Percentiles rank a stretch among this genome's conserved stretches.
phyloP scores from a whole-genome alignment of 2,888 invertebrate species.

The Chrysina gloriosa region DNA sequence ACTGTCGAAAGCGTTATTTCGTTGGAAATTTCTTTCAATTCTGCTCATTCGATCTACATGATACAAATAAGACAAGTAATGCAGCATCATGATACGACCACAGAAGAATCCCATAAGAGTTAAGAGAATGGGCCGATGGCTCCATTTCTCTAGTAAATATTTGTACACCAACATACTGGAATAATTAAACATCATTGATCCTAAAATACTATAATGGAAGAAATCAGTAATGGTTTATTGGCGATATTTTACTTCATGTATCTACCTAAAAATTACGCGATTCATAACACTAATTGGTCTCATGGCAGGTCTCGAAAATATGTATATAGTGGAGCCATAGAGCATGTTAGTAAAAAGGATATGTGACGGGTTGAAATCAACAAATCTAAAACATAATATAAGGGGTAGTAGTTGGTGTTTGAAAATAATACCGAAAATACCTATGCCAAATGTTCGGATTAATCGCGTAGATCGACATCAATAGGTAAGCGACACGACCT shows the following conservation, averaged over 20 bases:
- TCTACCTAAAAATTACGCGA: slow-evolving; percentile 49
- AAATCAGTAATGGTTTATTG: slow-evolving; percentile 27
- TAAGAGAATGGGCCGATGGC: slow-evolving; percentile 48
- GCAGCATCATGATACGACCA: slow-evolving; percentile 59
- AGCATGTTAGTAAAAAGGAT: slow-evolving; percentile 53
- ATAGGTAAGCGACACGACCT: slow-evolving; percentile 59
- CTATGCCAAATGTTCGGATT: slow-evolving; percentile 55
- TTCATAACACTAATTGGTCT: slow-evolving; percentile 47
- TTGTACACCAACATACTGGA: slow-evolving; percentile 56
- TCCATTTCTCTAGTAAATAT: slow-evolving; percentile 52
- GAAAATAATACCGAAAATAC: slow-evolving; percentile 45
- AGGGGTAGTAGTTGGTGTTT: not conserved
- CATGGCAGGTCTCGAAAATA: slow-evolving; percentile 52
- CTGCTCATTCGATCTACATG: slow-evolving; percentile 57
- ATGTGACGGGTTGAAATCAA: slow-evolving; percentile 43
- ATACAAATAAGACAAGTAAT: slow-evolving; percentile 59
- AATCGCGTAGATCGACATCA: slow-evolving; percentile 61
- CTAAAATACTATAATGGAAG: slow-evolving; percentile 55
- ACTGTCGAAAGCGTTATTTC: slow-evolving; percentile 47
- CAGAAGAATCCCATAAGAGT: slow-evolving; percentile 56
- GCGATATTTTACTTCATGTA: not conserved
- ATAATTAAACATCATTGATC: slow-evolving; percentile 60
- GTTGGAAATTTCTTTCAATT: slow-evolving; percentile 41
- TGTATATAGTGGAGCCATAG: slow-evolving; percentile 50
- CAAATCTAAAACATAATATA: slow-evolving; percentile 28